Base-by-base conservation (phyloP, 1,140 invertebrate genomes). In the Brachystomella parvula region DNA sequence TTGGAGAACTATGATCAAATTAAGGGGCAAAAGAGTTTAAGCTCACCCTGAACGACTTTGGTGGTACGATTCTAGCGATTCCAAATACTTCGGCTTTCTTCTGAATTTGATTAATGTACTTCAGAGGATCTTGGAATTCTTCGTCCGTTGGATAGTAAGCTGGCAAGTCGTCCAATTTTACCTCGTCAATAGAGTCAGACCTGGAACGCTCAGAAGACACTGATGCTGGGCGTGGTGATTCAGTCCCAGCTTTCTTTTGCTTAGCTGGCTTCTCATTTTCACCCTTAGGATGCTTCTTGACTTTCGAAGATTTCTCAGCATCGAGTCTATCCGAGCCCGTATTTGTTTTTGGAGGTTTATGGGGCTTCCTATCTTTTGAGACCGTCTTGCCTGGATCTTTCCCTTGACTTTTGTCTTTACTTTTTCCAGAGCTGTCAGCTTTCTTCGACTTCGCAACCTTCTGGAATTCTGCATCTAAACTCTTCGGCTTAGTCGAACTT, bases 31-130 rank as follows among this genome's bases (percentile, higher is more conserved):
- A n/a, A 9, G 32, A 59, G 15, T 19, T 30, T 9, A 57, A 57
- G 39, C 47, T 74, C 77, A 86, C 85, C 79, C 90, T 90, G 75
- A 94, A 96, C 75, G 82, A 86, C 3, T 81, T 75, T 0, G 93
- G 94, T n/a, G 93, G 90, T 32, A 96, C 85, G 39, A 96, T 89
- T 74, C 87, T 84, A 75, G 92, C 95, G 67, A 96, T 86, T 0
- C 94, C 94, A 78, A 85, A 94, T 64, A 87, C 84, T 65, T 90
- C 87, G 0, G 90, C 91, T 65, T 85, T 79, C 0, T 85, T 82
- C 61, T 86, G 82, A 28, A 96, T 94, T 69, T 88, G 86, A 68
- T 90, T 87, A 68, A 96, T 92, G 73, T 92, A 97, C 69, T 88
- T 85, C 1, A 96, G 80, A 0, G 94, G 93, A 82, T 96, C 91